phyloP scores from a whole-genome alignment of 1,140 invertebrate species.

The Microplitis demolitor region DNA sequence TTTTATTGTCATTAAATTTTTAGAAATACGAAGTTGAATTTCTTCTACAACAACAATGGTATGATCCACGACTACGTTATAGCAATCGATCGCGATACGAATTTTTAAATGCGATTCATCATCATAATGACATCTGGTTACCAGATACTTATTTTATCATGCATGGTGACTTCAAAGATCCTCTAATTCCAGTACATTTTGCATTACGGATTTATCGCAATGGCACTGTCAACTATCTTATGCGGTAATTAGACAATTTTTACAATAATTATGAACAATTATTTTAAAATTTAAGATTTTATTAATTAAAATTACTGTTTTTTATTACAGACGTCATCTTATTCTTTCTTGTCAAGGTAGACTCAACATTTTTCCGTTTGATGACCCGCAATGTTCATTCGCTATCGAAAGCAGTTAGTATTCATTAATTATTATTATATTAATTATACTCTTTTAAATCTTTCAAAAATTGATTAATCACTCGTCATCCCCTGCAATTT shows the following conservation, averaged over 20 bases:
- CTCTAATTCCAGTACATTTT: conserved; percentile 88
- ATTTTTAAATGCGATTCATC: conserved; percentile 88
- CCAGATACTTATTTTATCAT: conserved; percentile 95
- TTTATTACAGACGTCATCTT: conserved; percentile 73
- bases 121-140: conserved; percentile 87
- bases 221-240: conserved; percentile 90
- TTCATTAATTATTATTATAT: not conserved
- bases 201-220: conserved; percentile 88
- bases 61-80: conserved; percentile 83
- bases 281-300: no score
- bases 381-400: conserved; percentile 92
- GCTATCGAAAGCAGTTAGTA: conserved; percentile 95
- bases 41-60: conserved; percentile 88
- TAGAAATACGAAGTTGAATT: conserved; percentile 96
- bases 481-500: no score
- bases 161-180: conserved; percentile 92
- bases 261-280: no score
- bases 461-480: no score
- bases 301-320: not conserved
- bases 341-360: conserved; percentile 91
- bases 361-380: conserved; percentile 93
- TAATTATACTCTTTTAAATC: no score
- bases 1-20: conserved; percentile 21
- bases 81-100: conserved; percentile 83
- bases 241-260: conserved; percentile 68